Evolutionary conservation across 2,797 vertebrate species (phyloP), one percentile per base, ranked within the genome.

Genomic region (Gobio occitaniae): DNA sequence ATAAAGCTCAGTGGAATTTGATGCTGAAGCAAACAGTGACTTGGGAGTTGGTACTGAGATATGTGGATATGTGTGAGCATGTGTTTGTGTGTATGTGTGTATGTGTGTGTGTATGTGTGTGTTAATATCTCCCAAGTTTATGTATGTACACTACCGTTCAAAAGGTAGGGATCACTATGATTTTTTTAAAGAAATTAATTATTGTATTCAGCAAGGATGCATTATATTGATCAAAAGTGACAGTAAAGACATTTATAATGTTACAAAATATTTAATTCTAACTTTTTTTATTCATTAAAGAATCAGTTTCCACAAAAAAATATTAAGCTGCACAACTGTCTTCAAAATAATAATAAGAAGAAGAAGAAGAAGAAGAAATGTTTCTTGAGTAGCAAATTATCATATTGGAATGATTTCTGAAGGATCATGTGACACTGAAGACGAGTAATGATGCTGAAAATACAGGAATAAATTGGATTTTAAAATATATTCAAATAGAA

Each of bases 41-140:
- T 81, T 77, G 50, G 41, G 63, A 70, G 19, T 82, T 52, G 52
- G 72, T 75, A 59, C 70, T 52, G 52, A 47, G 29, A 65, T 69
- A 25, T 84, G 41, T 76, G n/a, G n/a, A n/a, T n/a, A n/a, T 16
- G 48, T 47, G 3, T 32, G 25, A n/a, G n/a, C n/a, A n/a, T 25
- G 17, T 32, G 10, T 66, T 11, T 65, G 50, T 70, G 25, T 25
- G 25, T 25, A 1, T 25, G 25, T 25, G 25, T 25, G 25, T 25
- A 1, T 25, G 25, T 25, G 25, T 25, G 25, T 25, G 25, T 25
- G 25, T 25, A 1, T 25, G 25, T 25, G 25, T 25, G 25, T 25
- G 21, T 48, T 38, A 25, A 52, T 56, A 47, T 78, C 25, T 59
- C 59, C 19, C 50, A 44, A 78, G 83, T 84, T 66, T 84, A 19